Evolutionary conservation across 2,888 invertebrate genomes (phyloP).

Genomic region (Aspidiotus destructor): DNA sequence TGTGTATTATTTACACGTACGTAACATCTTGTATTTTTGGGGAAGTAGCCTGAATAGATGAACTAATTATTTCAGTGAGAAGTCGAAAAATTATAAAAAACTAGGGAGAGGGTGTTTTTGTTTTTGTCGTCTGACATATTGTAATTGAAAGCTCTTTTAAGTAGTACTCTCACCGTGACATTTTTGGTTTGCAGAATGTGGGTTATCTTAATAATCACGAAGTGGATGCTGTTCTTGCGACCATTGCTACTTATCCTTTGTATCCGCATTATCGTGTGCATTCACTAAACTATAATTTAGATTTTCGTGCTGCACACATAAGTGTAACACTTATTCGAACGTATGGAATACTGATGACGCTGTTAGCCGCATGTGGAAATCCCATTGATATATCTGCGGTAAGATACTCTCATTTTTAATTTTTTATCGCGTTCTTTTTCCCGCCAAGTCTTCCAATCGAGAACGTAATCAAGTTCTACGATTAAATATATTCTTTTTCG

Average conservation of each 20-base stretch:
- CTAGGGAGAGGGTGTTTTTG: too few relatives aligned
- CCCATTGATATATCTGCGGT: conserved; percentile 17
- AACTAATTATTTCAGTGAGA: not conserved
- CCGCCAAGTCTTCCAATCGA: not conserved
- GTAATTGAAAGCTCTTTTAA: not conserved
- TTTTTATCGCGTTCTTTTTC: not conserved
- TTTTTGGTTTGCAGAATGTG: conserved; percentile 18
- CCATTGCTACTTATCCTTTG: conserved; percentile 12
- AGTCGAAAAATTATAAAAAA: not conserved
- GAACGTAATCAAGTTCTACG: not conserved
- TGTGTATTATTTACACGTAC: conserved; percentile 20
- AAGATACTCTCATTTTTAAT: not conserved
- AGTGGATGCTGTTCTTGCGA: conserved; percentile 25
- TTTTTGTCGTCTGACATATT: not conserved
- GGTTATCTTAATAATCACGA: conserved; percentile 13
- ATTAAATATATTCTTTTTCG: not conserved
- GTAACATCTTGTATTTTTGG: not conserved
- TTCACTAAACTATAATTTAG: not conserved
- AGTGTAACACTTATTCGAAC: conserved; percentile 21
- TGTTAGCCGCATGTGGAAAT: conserved; percentile 29
- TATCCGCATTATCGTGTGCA: conserved; percentile 6
- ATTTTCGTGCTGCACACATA: conserved; percentile 22
- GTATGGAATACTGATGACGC: conserved; percentile 5
- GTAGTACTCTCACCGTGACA: not conserved
- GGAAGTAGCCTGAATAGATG: not conserved